Evolutionary conservation across 2,113 vertebrate species (phyloP).

Genomic region (Bungarus multicinctus): DNA sequence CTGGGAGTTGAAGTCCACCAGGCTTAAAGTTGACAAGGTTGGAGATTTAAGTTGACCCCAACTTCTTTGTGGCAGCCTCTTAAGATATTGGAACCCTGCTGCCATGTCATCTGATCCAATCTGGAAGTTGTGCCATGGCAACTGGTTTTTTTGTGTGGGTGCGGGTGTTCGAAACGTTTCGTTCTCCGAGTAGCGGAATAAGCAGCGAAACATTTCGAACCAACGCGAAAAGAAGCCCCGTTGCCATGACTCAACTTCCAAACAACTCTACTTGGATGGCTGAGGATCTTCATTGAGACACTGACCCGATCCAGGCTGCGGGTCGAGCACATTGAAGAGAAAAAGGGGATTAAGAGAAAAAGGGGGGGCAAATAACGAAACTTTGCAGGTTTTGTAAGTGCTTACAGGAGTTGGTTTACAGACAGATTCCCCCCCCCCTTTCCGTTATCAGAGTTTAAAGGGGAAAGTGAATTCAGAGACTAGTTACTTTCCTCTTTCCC

Average conservation of each 20-base stretch:
- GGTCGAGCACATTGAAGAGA: neutral
- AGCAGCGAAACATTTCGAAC: neutral
- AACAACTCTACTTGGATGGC: too few relatives aligned
- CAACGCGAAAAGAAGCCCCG: neutral
- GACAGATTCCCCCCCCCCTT: neutral
- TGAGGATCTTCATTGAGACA: too few relatives aligned
- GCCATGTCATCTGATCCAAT: neutral
- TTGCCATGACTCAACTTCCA: neutral
- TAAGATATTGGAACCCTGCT: neutral
- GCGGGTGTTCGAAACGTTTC: too few relatives aligned
- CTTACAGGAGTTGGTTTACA: neutral
- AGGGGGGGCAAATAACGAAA: neutral
- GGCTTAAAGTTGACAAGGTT: neutral
- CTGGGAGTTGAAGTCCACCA: too few relatives aligned
- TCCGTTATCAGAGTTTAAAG: neutral
- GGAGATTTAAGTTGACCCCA: neutral
- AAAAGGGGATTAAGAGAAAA: neutral
- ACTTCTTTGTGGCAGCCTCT: neutral
- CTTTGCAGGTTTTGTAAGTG: neutral
- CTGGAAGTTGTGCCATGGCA: neutral
- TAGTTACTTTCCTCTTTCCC: neutral
- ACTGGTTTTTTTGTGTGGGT: neutral
- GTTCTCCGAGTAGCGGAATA: too few relatives aligned
- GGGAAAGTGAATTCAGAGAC: neutral
- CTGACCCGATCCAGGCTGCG: too few relatives aligned